Conservation (phyloP, 2,797 vertebrate species). For the Sebastes steindachneri region DNA sequence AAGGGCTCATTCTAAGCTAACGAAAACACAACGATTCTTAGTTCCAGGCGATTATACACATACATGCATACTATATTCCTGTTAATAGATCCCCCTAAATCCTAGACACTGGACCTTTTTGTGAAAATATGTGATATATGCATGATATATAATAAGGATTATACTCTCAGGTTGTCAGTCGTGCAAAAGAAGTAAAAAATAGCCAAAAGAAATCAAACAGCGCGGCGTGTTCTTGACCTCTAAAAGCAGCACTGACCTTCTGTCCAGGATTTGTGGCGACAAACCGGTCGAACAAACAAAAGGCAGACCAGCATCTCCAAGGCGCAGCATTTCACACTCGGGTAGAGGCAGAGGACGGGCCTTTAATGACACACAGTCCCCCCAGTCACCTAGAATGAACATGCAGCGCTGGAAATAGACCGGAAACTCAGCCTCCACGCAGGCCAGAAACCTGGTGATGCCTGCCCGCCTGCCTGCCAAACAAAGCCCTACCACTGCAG, state of each 20-base stretch:
- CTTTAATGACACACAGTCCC: conserved; percentile 78
- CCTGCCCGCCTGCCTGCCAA: conserved; percentile 57
- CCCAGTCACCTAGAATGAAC: conserved; percentile 81
- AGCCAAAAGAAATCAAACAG: neutral
- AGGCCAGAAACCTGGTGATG: conserved; percentile 65
- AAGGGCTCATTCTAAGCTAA: neutral
- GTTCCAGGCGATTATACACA: neutral
- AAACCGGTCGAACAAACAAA: conserved; percentile 67
- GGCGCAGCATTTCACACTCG: conserved; percentile 77
- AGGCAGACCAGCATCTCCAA: conserved; percentile 73
- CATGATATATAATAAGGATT: neutral
- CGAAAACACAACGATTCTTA: neutral
- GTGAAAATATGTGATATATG: neutral
- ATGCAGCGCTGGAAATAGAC: conserved; percentile 78
- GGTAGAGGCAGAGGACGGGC: conserved; percentile 71
- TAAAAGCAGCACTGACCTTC: conserved; percentile 32
- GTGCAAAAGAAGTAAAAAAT: neutral
- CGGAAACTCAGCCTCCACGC: conserved; percentile 68
- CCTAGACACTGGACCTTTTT: neutral
- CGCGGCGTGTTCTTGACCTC: conserved; percentile 37
- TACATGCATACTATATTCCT: neutral
- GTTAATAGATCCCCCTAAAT: neutral
- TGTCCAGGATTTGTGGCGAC: conserved; percentile 49
- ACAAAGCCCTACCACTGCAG: conserved; percentile 26
- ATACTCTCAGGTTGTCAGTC: neutral